These are phyloP conservation scores for Tangachromis dhanisi DNA, from an alignment of 2,113 vertebrate genomes.

Conservation along the genomic window DNA sequence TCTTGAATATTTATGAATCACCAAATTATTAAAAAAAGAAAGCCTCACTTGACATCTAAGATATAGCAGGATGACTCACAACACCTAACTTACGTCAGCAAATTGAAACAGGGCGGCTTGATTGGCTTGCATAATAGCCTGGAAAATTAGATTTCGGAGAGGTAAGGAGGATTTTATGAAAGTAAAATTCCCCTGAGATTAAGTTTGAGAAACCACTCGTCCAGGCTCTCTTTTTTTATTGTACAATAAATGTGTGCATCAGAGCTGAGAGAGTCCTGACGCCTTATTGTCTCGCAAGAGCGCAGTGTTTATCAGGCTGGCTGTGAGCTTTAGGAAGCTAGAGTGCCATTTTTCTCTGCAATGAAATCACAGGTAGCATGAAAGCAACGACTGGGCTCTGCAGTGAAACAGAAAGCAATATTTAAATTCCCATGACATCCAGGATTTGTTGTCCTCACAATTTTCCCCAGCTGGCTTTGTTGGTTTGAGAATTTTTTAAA, in stretches of 20 bases:
- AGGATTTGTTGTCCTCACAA: neutral
- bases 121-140: conserved; percentile 8
- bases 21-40: neutral
- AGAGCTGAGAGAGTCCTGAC: neutral
- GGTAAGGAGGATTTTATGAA: neutral
- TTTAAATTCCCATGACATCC: neutral
- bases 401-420: neutral
- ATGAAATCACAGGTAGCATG: neutral
- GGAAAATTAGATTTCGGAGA: conserved; percentile 17
- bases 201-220: neutral
- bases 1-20: conserved; percentile 41
- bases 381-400: neutral
- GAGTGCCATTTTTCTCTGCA: neutral
- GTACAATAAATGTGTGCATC: neutral
- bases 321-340: neutral
- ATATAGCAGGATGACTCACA: conserved; percentile 3
- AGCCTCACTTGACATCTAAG: conserved; percentile 9
- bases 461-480: neutral
- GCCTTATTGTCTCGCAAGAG: neutral
- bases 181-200: neutral
- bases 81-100: neutral
- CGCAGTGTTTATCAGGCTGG: neutral
- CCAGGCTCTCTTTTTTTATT: neutral
- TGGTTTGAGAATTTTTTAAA: neutral
- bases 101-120: neutral